Base-by-base conservation (phyloP, 2,888 invertebrate species). In the Hydriomena furcata region DNA sequence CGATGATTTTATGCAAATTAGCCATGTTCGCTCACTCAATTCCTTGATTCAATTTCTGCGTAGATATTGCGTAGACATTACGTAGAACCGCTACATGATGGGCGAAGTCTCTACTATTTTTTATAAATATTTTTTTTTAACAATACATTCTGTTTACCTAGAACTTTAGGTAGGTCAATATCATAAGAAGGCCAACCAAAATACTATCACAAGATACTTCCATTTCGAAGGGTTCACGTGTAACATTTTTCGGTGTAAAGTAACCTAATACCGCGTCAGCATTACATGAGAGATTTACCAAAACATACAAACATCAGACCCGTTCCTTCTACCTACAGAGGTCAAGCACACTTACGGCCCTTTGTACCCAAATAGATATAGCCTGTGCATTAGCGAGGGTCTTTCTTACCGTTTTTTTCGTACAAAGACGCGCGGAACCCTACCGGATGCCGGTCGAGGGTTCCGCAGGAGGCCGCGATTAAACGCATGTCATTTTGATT, bases 401-500 rank as follows among this genome's bases (percentile, higher is more conserved):
- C 70, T 79, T 82, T 76, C 79, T 77, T 73, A 66, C 69, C 71
- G 66, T 70, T 79, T 79, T 77, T 74, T 68, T 65, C 65, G 66
- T 60, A 71, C 68, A 76, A 68, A 73, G 69, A 70, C 61, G 66
- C 60, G 60, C 65, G 68, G 69, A 65, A 66, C 69, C 66, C 70
- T 71, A 71, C 76, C 74, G 76, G 71, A 62, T 63, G 65, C 64
- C 76, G 76, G 73, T 70, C 65, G 70, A 71, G 76, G 77, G 79
- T 73, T 73, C 61, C 68, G 66, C 61, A 62, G 61, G 60, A 64
- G 61, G 68, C 72, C 76, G 69, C 80, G 79, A 84, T 84, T 82
- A 84, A 82, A 81, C 73, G 80, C 72, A 77, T 79, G 83, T 81
- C 85, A 82, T 79, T 87, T 83, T 88, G 88, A 88, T 87, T 87